These are phyloP conservation scores for Pampus argenteus DNA, from an alignment of 2,797 vertebrate species.

Conservation along the genomic window DNA sequence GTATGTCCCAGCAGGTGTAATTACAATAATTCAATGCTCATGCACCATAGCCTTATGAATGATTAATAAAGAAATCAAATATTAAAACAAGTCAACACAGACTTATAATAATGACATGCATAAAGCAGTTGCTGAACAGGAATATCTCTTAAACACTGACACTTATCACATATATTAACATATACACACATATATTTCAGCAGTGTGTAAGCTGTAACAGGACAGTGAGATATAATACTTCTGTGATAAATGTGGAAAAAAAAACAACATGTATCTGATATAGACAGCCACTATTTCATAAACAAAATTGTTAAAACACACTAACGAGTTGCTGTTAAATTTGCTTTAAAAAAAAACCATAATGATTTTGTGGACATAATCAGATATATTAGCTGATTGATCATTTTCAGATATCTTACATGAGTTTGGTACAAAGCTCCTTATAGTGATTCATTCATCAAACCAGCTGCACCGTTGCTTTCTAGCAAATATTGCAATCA, in stretches of 20 bases:
- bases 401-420: slow-evolving; percentile 4
- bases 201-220: slow-evolving; percentile 59
- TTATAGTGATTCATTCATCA: slow-evolving; percentile 32
- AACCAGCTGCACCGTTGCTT: slow-evolving; percentile 12
- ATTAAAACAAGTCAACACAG: slow-evolving; percentile 77
- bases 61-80: slow-evolving; percentile 80
- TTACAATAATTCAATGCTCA: slow-evolving; percentile 68
- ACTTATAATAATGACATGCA: slow-evolving; percentile 66
- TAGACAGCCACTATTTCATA: slow-evolving; percentile 21
- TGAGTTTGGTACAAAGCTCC: slow-evolving; percentile 5
- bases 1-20: slow-evolving; percentile 72
- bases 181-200: slow-evolving; percentile 60
- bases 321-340: background rate
- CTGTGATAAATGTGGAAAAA: slow-evolving; percentile 42
- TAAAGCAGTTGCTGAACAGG: slow-evolving; percentile 56
- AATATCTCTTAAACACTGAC: slow-evolving; percentile 60
- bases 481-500: background rate
- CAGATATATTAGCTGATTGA: background rate
- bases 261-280: slow-evolving; percentile 31
- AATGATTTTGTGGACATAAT: slow-evolving; percentile 5
- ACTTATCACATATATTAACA: too few species aligned
- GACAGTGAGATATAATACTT: slow-evolving; percentile 64
- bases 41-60: slow-evolving; percentile 71
- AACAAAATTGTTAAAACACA: slow-evolving; percentile 35
- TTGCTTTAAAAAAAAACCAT: background rate